These are phyloP conservation scores for Drosophila dives DNA, from an alignment of 2,888 invertebrate genomes.

Conservation along the genomic window DNA sequence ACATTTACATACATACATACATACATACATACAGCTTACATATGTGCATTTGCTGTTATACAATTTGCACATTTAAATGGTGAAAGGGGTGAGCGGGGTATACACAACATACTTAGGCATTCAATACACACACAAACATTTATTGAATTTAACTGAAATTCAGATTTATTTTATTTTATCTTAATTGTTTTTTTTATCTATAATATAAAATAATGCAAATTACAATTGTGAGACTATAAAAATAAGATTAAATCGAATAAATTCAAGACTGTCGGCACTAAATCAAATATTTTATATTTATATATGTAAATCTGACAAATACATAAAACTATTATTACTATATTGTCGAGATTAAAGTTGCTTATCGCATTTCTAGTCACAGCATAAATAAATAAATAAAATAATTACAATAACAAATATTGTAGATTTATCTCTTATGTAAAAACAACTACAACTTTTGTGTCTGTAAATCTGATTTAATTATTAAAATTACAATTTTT, in stretches of 20 bases:
- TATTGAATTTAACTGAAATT: not conserved
- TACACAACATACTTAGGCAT: not conserved
- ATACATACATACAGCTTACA: not conserved
- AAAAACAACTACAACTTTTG: not conserved
- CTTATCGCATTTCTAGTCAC: not conserved
- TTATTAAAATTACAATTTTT: not conserved
- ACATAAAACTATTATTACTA: not conserved
- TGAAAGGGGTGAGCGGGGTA: not conserved
- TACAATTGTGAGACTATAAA: not conserved
- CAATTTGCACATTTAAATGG: slow-evolving; percentile 50
- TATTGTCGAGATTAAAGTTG: not conserved
- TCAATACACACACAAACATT: not conserved
- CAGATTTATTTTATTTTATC: not conserved
- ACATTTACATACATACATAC: slow-evolving; percentile 11
- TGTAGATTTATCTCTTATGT: not conserved
- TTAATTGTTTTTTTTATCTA: not conserved
- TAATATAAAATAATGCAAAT: not conserved
- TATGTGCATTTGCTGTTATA: slow-evolving; percentile 40
- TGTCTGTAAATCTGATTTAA: not conserved
- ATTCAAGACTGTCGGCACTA: not conserved
- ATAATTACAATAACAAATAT: not conserved
- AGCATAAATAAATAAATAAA: not conserved
- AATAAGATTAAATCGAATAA: not conserved
- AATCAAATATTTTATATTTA: not conserved
- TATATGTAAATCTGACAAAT: not conserved